These are phyloP conservation scores for Nephrotoma flavescens DNA, from an alignment of 2,888 invertebrate genomes.

Conservation along the genomic window DNA sequence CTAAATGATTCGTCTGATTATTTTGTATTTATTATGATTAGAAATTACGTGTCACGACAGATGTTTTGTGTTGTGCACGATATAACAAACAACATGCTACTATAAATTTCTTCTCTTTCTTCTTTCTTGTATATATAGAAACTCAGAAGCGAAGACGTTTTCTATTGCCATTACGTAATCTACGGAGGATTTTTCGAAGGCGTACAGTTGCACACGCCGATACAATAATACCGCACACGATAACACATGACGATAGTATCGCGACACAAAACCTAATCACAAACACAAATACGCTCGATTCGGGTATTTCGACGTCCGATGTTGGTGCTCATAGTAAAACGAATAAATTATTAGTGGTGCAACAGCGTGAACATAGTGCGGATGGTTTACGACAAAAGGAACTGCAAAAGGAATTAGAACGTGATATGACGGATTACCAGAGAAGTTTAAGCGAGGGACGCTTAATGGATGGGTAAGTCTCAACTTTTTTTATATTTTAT, in stretches of 20 bases:
- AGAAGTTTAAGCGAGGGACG: conserved; percentile 31
- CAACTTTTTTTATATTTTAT: background rate
- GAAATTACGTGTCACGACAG: background rate
- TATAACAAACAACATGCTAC: background rate
- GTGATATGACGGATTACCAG: conserved; percentile 30
- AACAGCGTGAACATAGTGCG: conserved; percentile 9
- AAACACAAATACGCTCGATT: conserved; percentile 11
- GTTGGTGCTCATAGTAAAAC: background rate
- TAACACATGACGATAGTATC: conserved; percentile 13
- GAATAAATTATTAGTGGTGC: background rate
- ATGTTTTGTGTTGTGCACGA: background rate
- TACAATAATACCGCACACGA: conserved; percentile 11
- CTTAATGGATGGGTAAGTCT: conserved; percentile 26
- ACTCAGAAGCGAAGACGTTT: conserved; percentile 28
- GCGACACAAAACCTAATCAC: conserved; percentile 12
- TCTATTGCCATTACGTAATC: conserved; percentile 30
- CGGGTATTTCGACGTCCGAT: background rate
- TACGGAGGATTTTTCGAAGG: conserved; percentile 31
- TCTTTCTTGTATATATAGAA: conserved; percentile 17
- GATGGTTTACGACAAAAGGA: conserved; percentile 7
- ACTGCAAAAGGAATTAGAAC: conserved; percentile 2
- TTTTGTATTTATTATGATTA: background rate
- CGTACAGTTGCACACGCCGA: conserved; percentile 27
- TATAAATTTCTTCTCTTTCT: conserved; percentile 8
- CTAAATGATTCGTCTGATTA: background rate